A percentile compares a stretch with the other conserved stretches of the same genome.
phyloP scores from a whole-genome alignment of 2,888 invertebrate species.

The Dryococelus australis region DNA sequence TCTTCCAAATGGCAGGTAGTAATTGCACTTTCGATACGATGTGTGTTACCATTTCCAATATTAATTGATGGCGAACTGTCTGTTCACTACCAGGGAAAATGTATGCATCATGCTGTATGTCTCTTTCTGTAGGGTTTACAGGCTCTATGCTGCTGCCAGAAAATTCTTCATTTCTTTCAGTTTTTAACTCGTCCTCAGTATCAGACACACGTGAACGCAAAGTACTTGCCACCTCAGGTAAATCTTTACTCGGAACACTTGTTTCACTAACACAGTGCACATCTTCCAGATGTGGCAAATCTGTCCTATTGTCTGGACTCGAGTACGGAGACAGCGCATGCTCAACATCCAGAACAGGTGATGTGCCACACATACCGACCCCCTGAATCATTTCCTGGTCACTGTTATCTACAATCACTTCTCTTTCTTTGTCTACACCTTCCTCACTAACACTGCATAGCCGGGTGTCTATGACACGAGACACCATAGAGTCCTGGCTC shows the following conservation, averaged over 20 bases:
- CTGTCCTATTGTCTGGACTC: not conserved
- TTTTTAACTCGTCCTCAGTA: not conserved
- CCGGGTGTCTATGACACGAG: conserved; percentile 45
- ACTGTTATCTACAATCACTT: not conserved
- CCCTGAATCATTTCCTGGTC: too few relatives aligned
- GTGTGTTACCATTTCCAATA: not conserved
- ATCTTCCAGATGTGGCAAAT: not conserved
- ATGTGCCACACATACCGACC: conserved; percentile 19
- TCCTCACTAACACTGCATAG: conserved; percentile 47
- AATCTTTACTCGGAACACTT: not conserved
- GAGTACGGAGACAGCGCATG: not conserved
- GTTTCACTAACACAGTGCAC: conserved; percentile 32
- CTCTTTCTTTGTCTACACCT: conserved; percentile 36
- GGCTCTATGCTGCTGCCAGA: not conserved
- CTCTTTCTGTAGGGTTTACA: not conserved
- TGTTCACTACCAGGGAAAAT: not conserved
- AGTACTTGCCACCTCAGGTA: not conserved
- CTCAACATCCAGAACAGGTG: not conserved
- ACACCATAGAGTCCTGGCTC: conserved; percentile 46
- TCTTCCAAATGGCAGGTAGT: not conserved
- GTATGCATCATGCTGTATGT: not conserved
- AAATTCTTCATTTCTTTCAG: not conserved
- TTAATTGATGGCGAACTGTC: not conserved
- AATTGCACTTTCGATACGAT: too few relatives aligned
- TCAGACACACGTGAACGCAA: not conserved